phyloP scores from a whole-genome alignment of 2,888 invertebrate species.

The Anthrax anthrax region DNA sequence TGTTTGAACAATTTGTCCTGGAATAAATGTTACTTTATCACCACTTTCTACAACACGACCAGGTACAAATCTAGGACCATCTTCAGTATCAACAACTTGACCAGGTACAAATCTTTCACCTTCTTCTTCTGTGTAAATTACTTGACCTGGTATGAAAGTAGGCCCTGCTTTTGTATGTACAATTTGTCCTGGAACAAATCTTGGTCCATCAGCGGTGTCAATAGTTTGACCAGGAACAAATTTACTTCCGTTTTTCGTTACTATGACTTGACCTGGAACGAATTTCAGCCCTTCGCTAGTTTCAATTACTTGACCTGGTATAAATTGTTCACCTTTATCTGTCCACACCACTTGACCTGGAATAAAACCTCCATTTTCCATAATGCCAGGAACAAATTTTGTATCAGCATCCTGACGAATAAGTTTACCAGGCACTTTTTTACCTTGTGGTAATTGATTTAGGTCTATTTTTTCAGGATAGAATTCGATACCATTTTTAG shows the following conservation, averaged over 20 bases:
- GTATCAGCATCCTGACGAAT: constrained; percentile 46
- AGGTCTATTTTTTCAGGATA: constrained; percentile 33
- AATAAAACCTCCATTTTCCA: constrained; percentile 50
- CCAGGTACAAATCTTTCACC: constrained; percentile 42
- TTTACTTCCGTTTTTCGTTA: constrained; percentile 50
- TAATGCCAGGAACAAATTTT: constrained; percentile 53
- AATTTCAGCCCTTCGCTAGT: constrained; percentile 54
- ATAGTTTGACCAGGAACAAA: constrained; percentile 64
- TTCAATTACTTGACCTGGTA: constrained; percentile 58
- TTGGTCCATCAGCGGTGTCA: constrained; percentile 52
- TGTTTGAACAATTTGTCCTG: constrained; percentile 62
- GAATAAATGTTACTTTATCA: constrained; percentile 57
- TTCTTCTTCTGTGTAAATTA: constrained; percentile 41
- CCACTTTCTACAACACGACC: constrained; percentile 60
- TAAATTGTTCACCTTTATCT: constrained; percentile 54
- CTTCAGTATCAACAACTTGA: constrained; percentile 57
- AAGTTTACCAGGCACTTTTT: constrained; percentile 48
- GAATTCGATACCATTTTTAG: constrained; percentile 48
- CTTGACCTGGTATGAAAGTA: constrained; percentile 64
- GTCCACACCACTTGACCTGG: constrained; percentile 56
- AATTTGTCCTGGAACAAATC: constrained; percentile 66
- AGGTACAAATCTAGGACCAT: constrained; percentile 54
- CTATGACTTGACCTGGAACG: constrained; percentile 61
- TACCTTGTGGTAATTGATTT: constrained; percentile 41
- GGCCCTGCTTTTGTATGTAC: constrained; percentile 60